These are phyloP conservation scores for Sclerodermus sp. DNA, from an alignment of 2,888 invertebrate species.

Conservation along the genomic window DNA sequence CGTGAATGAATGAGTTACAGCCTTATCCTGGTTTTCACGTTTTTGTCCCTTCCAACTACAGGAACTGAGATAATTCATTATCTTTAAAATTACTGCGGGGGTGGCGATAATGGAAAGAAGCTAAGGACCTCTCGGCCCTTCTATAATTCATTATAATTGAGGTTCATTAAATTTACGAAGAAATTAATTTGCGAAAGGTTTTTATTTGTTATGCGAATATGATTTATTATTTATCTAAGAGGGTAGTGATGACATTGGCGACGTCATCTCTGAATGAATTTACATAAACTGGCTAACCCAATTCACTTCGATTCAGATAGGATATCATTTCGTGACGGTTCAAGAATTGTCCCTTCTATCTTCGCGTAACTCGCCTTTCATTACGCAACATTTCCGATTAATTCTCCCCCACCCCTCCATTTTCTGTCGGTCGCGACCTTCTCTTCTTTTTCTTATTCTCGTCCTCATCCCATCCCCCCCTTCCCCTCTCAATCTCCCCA, in stretches of 20 bases:
- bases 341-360: constrained; percentile 27
- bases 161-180: too few species aligned
- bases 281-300: constrained; percentile 31
- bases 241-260: too few species aligned
- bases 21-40: constrained; percentile 30
- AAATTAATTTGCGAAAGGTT: too few species aligned
- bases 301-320: constrained; percentile 41
- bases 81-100: too few species aligned
- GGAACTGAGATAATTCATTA: constrained; percentile 34
- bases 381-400: neutral
- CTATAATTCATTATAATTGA: too few species aligned
- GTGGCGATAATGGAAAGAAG: neutral
- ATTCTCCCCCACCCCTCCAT: neutral
- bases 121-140: neutral
- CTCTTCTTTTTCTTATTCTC: constrained; percentile 13
- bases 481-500: constrained; percentile 10
- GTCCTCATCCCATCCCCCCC: constrained; percentile 19
- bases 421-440: constrained; percentile 11
- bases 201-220: too few species aligned
- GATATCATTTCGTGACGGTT: constrained; percentile 41
- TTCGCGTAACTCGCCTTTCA: neutral
- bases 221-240: too few species aligned
- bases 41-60: constrained; percentile 30
- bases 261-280: too few species aligned
- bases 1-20: too few species aligned